Evolutionary conservation across 2,888 invertebrate genomes (phyloP), one percentile per base, ranked within the genome.

Genomic region (Drosophila acutilabella): DNA sequence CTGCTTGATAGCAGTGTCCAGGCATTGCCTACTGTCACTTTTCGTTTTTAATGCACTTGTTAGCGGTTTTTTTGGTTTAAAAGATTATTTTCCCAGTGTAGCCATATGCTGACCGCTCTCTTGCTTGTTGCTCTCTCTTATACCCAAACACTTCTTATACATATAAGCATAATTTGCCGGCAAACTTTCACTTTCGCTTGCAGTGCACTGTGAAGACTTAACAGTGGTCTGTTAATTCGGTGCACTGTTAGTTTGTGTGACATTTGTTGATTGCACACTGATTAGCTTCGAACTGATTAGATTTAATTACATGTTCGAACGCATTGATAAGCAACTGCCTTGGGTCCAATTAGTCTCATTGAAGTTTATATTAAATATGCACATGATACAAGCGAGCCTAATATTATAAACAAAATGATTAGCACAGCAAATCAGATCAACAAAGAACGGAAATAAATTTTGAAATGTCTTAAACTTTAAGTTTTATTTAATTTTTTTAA

Each of bases 191-290:
- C 77, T 77, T 77, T 79, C 64, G 16, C 23, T 64, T 7, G 8
- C 41, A 36, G 14, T 38, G 18, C 13, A 23, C 66, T 61, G 7
- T 26, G 58, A 54, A 57, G 38, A 18, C 2, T 48, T 71, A 61
- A 66, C 76, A 76, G 66, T 7, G 10, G 2, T 1, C 64, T 77
- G 75, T 61, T 71, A 61, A 8, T 6, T 11, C 4, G 47, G 50
- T 53, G 30, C 16, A 7, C 58, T 57, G 56, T 68, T 73, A 57
- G 11, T 10, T 38, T 13, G 47, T 69, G 26, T 42, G 60, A 50
- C 62, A 74, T 78, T 74, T 74, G 74, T 67, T 77, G 78, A 77
- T 78, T 74, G 30, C 61, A 44, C 40, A 10, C 56, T 77, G 78
- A 77, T 57, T 66, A 60, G 42, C 20, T 42, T n/a, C 40, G 45